Evolutionary conservation across 2,888 invertebrate species (phyloP).

Genomic region (Spodoptera littoralis): DNA sequence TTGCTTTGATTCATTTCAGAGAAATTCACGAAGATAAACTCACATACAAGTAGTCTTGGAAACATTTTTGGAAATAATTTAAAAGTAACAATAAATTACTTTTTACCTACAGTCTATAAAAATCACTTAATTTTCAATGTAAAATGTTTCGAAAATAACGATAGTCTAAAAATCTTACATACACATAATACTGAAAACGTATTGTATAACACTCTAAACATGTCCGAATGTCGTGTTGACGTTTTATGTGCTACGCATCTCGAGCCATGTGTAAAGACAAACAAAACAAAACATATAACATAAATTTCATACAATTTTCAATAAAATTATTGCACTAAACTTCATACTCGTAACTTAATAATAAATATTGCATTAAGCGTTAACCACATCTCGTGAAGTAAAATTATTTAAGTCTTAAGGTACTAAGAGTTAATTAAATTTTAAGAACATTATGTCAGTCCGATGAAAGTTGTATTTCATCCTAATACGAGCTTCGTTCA

Average conservation of each 20-base stretch:
- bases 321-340: constrained; percentile 88
- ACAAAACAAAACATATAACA: constrained; percentile 85
- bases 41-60: constrained; percentile 76
- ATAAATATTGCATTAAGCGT: constrained; percentile 88
- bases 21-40: constrained; percentile 67
- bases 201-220: constrained; percentile 76
- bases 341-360: constrained; percentile 85
- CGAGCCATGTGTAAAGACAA: constrained; percentile 76
- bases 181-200: constrained; percentile 87
- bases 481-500: constrained; percentile 73
- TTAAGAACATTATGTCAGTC: constrained; percentile 85
- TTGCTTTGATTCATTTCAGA: constrained; percentile 64
- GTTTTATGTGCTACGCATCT: constrained; percentile 63
- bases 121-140: constrained; percentile 81
- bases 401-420: constrained; percentile 81
- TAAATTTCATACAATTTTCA: constrained; percentile 86
- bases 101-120: constrained; percentile 83
- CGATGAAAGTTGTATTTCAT: constrained; percentile 81
- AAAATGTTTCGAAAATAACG: constrained; percentile 80
- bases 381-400: constrained; percentile 81
- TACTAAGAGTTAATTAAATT: constrained; percentile 80
- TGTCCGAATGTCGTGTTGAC: constrained; percentile 74
- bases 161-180: constrained; percentile 82
- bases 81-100: constrained; percentile 88
- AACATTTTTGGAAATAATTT: constrained; percentile 84